phyloP scores from a whole-genome alignment of 2,797 vertebrate species.

The Molossus alvarezi region DNA sequence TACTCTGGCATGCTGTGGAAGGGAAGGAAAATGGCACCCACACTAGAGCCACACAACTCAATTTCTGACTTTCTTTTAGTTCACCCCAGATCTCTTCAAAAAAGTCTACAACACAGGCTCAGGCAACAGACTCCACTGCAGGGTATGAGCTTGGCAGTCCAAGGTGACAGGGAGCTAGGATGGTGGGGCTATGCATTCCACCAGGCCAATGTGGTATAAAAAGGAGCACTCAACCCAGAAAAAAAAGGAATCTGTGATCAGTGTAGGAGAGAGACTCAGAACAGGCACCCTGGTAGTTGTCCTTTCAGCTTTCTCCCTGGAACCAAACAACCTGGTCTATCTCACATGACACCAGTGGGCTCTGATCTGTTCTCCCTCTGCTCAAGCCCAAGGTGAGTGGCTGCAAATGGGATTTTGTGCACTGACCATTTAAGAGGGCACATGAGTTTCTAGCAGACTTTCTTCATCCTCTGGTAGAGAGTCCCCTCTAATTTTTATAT shows the following conservation, averaged over 20 bases:
- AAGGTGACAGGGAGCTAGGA: not conserved
- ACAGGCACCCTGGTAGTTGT: not conserved
- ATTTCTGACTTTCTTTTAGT: not conserved
- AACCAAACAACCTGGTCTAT: not conserved
- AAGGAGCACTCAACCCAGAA: not conserved
- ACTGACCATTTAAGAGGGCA: not conserved
- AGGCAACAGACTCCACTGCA: not conserved
- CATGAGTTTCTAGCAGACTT: not conserved
- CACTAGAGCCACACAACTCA: not conserved
- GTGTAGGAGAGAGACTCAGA: not conserved
- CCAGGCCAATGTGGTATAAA: not conserved
- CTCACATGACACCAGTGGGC: not conserved
- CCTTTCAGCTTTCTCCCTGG: not conserved
- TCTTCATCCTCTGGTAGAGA: not conserved
- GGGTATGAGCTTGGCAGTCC: not conserved
- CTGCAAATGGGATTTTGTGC: not conserved
- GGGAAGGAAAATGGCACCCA: not conserved
- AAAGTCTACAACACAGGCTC: not conserved
- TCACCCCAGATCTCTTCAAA: not conserved
- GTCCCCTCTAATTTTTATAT: not conserved
- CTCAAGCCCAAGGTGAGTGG: not conserved
- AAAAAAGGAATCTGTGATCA: not conserved
- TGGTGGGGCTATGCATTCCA: not conserved
- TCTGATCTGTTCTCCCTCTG: not conserved
- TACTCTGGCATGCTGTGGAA: not conserved